Evolutionary conservation across 2,113 vertebrate species (phyloP).

Genomic region (Saccopteryx bilineata): DNA sequence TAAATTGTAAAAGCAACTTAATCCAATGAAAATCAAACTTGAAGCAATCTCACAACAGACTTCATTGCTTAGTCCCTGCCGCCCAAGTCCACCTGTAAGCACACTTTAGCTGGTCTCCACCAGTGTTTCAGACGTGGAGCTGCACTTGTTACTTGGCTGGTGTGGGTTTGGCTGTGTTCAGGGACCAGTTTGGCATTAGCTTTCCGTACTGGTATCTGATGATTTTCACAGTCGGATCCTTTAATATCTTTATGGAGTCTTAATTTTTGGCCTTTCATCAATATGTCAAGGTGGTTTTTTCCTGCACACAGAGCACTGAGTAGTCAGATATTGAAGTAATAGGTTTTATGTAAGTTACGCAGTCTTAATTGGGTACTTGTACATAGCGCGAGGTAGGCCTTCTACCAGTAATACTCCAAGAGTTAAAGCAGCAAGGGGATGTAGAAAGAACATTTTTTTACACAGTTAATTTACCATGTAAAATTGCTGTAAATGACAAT

Average conservation of each 20-base stretch:
- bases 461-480: constrained; percentile 77
- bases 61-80: background rate
- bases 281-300: background rate
- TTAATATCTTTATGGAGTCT: background rate
- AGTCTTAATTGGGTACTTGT: constrained; percentile 71
- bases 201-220: background rate
- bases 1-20: constrained; percentile 59
- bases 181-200: background rate
- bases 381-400: constrained; percentile 64
- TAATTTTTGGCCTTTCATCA: background rate
- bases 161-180: background rate
- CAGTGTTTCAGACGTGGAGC: fast-evolving
- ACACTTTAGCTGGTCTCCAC: background rate
- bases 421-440: constrained; percentile 23
- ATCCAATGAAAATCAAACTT: background rate
- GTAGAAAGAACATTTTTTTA: constrained; percentile 60
- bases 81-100: background rate
- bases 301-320: background rate
- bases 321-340: background rate
- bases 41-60: background rate
- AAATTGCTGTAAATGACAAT: constrained; percentile 86
- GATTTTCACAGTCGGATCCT: background rate
- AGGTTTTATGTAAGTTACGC: constrained; percentile 19
- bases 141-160: background rate
- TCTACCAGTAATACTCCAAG: background rate